Base-by-base conservation (phyloP, 2,888 invertebrate species). In the Lithophane semibrunnea region DNA sequence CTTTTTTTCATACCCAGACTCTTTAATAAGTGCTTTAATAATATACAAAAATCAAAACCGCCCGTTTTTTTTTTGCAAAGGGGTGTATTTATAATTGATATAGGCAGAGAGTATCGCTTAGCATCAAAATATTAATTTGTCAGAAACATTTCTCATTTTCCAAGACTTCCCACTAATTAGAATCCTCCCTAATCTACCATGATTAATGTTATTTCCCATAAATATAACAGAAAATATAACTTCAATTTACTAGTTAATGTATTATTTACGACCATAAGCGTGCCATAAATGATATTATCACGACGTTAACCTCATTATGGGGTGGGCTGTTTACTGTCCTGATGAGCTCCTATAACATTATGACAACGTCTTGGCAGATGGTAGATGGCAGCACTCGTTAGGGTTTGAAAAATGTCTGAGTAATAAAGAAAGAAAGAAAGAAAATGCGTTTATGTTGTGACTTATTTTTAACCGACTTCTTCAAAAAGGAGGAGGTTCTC, bases 261-360 rank as follows among this genome's bases (percentile, higher is more conserved):
- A 12, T 64, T 80, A 86, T 87, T 87, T 88, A 87, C 79, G 83
- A 82, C 65, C 83, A 63, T 58, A 69, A 64, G 63, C 54, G 44
- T 24, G 54, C 18, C 67, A 79, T 85, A 82, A 88, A 87, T 87
- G 56, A 84, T 84, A 88, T 88, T 84, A 86, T 54, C 76, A 73
- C 64, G 70, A 67, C 73, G 69, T 84, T 86, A 86, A 86, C 78
- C 77, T 77, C 64, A 56, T 87, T 86, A 81, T 73, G 13, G 74
- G 58, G 71, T 69, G 65, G 75, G 12, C 77, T 79, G 79, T 79
- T 88, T 74, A 73, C 37, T 60, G 8, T 42, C 68, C 47, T 83
- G 79, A 86, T 87, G 75, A 81, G 65, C 44, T 75, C 0, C 0
- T 37, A 47, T 10, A 10, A 76, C 5, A 49, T 79, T 77, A 83